phyloP scores from a whole-genome alignment of 1,140 invertebrate species.

The Brachionus rotundiformis region DNA sequence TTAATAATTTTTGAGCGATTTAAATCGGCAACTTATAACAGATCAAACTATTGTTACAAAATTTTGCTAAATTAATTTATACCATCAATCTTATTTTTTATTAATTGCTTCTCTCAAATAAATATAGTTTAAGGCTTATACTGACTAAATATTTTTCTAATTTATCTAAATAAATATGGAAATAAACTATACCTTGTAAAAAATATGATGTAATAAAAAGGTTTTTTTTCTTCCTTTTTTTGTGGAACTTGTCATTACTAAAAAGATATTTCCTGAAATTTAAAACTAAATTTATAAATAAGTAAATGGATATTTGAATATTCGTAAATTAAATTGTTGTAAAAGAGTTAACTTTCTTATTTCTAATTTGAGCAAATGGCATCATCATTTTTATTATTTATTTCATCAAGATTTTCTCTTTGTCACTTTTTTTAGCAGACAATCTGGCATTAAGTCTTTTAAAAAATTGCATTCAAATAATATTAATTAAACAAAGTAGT shows the following conservation, averaged over 20 bases:
- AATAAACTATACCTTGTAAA: neutral
- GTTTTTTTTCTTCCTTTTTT: neutral
- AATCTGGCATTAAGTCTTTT: neutral
- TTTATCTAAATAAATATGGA: neutral
- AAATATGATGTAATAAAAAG: neutral
- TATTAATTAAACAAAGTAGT: neutral
- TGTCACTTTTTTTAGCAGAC: neutral
- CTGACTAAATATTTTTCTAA: neutral
- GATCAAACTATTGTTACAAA: neutral
- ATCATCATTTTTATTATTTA: neutral
- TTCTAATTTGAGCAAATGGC: neutral
- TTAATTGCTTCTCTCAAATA: neutral
- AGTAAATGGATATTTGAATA: neutral
- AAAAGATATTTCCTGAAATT: neutral
- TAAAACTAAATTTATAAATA: too few relatives aligned
- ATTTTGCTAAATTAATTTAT: constrained; percentile 1
- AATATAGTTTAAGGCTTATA: neutral
- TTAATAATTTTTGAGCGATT: constrained; percentile 38
- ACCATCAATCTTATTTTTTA: constrained; percentile 16
- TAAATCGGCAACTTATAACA: constrained; percentile 9
- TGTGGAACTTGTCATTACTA: neutral
- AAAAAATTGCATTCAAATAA: neutral
- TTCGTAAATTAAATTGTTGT: neutral
- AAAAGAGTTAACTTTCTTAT: neutral
- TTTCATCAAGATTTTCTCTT: neutral